Evolutionary conservation across 2,113 vertebrate species (phyloP).

Genomic region (Oostethus manadensis): DNA sequence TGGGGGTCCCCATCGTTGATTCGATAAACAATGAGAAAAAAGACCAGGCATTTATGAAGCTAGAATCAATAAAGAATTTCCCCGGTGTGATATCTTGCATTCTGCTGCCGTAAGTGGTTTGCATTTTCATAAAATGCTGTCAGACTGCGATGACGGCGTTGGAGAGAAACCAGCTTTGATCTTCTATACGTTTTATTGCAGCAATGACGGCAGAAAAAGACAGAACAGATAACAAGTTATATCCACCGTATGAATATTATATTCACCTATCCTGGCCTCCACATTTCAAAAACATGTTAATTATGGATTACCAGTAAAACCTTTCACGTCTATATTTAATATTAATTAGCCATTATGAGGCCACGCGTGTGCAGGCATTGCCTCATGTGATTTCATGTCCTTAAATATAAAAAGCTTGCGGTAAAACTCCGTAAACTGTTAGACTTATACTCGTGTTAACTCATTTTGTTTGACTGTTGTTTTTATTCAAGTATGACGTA

Average conservation of each 20-base stretch:
- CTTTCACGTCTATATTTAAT: not conserved
- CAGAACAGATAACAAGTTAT: not conserved
- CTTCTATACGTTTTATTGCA: not conserved
- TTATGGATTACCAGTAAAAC: not conserved
- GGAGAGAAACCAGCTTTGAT: constrained; percentile 4
- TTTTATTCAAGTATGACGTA: constrained; percentile 1
- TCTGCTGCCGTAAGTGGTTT: constrained; percentile 1
- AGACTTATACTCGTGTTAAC: not conserved
- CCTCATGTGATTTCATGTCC: not conserved
- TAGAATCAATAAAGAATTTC: not conserved
- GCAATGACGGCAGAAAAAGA: not conserved
- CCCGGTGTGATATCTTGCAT: not conserved
- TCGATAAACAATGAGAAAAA: constrained; percentile 1
- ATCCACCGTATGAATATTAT: not conserved
- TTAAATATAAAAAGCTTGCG: not conserved
- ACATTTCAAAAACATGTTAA: not conserved
- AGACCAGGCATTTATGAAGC: constrained; percentile 19
- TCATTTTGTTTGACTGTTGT: not conserved
- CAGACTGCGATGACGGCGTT: constrained; percentile 12
- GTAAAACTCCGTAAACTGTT: not conserved
- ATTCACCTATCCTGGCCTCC: not conserved
- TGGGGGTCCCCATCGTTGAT: constrained; percentile 7
- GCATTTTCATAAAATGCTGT: constrained; percentile 9
- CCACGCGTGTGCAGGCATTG: not conserved
- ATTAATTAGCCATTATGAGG: not conserved